A percentile compares a stretch with the other conserved stretches of the same genome.
Conservation (phyloP, 2,113 vertebrate genomes). For the Myanophis thanlyinensis region DNA sequence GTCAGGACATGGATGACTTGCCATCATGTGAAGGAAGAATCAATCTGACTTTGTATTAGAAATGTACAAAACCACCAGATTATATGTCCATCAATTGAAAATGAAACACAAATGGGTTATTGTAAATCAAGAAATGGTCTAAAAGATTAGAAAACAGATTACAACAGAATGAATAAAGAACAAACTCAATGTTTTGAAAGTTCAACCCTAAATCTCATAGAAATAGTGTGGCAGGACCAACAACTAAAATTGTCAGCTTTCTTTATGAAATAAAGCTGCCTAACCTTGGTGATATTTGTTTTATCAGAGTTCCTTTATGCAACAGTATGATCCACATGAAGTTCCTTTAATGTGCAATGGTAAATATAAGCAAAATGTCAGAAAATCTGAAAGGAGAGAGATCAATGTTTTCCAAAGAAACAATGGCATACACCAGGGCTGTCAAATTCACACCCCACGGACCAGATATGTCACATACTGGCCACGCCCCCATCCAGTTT, state of each 20-base stretch:
- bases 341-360: background rate
- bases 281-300: background rate
- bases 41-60: background rate
- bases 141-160: background rate
- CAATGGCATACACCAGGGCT: background rate
- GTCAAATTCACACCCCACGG: too few relatives aligned
- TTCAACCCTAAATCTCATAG: background rate
- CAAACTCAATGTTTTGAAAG: background rate
- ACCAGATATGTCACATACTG: too few relatives aligned
- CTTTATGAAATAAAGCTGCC: background rate
- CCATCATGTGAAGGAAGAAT: background rate
- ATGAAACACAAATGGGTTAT: background rate
- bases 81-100: background rate
- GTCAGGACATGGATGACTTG: background rate
- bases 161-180: background rate
- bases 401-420: background rate
- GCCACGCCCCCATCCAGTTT: too few relatives aligned
- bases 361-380: background rate
- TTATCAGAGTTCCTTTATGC: background rate
- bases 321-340: background rate
- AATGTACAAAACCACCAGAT: background rate
- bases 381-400: background rate
- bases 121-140: background rate
- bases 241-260: background rate
- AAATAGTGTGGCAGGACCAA: background rate